These are phyloP conservation scores for Lasioglossum leucozonium DNA, from an alignment of 2,888 invertebrate genomes.

Conservation along the genomic window DNA sequence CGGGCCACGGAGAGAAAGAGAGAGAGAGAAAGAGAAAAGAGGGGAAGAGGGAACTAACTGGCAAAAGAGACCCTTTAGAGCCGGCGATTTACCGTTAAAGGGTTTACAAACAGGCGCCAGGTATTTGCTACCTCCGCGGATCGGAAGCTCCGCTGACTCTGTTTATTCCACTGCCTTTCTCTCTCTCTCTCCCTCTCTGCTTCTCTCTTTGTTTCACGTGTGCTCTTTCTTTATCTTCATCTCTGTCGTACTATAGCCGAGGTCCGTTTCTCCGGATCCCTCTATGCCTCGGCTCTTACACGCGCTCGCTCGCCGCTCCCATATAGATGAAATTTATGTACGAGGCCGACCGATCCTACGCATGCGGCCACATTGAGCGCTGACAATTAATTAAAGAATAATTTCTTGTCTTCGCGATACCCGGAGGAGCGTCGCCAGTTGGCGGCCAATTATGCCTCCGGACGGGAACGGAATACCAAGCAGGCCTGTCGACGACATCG, in stretches of 20 bases:
- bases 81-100: conserved; percentile 69
- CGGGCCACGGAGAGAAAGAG: background rate
- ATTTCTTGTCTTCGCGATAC: conserved; percentile 84
- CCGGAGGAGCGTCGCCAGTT: conserved; percentile 81
- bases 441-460: conserved; percentile 84
- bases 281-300: conserved; percentile 44
- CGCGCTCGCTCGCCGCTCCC: conserved; percentile 67
- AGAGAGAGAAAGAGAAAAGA: background rate
- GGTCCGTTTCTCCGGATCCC: conserved; percentile 33
- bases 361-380: conserved; percentile 76
- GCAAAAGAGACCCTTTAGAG: conserved; percentile 63
- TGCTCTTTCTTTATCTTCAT: conserved; percentile 24
- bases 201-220: background rate
- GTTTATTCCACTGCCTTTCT: conserved; percentile 1
- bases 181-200: background rate
- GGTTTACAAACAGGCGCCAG: conserved; percentile 73
- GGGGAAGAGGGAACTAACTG: conserved; percentile 35
- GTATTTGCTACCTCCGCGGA: conserved; percentile 67
- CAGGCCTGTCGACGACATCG: conserved; percentile 74
- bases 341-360: conserved; percentile 69
- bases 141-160: conserved; percentile 58
- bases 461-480: conserved; percentile 83
- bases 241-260: conserved; percentile 5
- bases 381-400: conserved; percentile 85
- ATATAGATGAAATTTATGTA: conserved; percentile 74